These are phyloP conservation scores for Sula dactylatra DNA, from an alignment of 2,113 vertebrate genomes.

Conservation along the genomic window DNA sequence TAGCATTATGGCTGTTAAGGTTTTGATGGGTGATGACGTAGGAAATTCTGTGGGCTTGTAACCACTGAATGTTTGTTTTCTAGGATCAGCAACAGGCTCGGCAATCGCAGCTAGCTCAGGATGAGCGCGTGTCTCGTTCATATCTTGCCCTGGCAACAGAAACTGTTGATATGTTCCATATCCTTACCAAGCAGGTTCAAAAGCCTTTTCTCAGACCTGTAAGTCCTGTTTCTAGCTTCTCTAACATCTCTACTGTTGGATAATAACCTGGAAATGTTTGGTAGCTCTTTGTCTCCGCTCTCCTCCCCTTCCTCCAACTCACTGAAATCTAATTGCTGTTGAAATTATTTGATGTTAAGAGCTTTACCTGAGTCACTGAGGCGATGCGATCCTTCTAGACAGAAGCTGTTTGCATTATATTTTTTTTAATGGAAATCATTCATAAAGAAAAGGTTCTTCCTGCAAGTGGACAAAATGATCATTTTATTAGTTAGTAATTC, in stretches of 20 bases:
- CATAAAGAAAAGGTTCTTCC: neutral
- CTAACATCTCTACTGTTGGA: neutral
- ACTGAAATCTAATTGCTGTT: neutral
- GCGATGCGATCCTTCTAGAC: neutral
- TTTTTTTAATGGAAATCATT: neutral
- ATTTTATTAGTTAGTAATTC: neutral
- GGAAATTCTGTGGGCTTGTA: neutral
- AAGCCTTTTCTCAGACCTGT: conserved; percentile 98
- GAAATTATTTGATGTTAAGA: neutral
- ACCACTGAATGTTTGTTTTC: neutral
- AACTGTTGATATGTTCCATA: conserved; percentile 99
- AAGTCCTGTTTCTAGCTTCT: conserved; percentile 62
- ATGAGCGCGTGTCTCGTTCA: conserved; percentile 94
- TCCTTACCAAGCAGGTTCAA: conserved; percentile 99
- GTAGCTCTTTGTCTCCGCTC: neutral
- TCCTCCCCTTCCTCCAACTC: neutral
- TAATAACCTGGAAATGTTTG: neutral
- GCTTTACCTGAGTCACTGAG: neutral
- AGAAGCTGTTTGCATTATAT: neutral
- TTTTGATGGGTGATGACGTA: neutral
- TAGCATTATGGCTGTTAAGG: neutral
- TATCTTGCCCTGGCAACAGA: conserved; percentile 96
- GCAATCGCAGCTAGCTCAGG: conserved; percentile 95
- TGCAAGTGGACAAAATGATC: neutral
- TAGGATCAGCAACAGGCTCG: conserved; percentile 98